Percentiles rank a stretch among this genome's conserved stretches.
Conservation (phyloP, 1,140 invertebrate species). For the Zaprionus inermis region DNA sequence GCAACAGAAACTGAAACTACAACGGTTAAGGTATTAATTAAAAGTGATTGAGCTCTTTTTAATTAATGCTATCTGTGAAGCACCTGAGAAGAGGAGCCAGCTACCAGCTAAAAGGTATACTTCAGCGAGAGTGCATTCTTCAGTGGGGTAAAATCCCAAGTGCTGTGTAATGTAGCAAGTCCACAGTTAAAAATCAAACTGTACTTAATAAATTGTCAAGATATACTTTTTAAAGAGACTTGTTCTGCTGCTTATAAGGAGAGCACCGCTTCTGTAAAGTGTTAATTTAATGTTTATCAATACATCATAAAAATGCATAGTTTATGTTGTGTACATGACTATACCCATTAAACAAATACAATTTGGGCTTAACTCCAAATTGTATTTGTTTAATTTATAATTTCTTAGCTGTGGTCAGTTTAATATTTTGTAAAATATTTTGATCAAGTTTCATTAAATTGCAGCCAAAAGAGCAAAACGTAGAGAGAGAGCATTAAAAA, state of each 20-base stretch:
- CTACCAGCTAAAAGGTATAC: background rate
- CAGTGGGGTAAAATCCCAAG: background rate
- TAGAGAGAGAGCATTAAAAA: background rate
- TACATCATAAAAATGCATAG: background rate
- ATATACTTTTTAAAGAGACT: background rate
- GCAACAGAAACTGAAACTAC: background rate
- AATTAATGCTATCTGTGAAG: constrained; percentile 47
- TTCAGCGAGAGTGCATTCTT: background rate
- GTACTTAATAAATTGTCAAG: background rate
- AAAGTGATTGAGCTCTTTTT: constrained; percentile 31
- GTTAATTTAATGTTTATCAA: no score
- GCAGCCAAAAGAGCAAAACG: background rate
- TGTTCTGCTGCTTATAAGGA: background rate
- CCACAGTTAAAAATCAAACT: background rate
- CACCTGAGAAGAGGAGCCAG: background rate
- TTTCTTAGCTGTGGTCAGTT: background rate
- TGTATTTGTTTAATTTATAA: background rate
- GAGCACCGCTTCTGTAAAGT: background rate
- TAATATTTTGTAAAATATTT: background rate
- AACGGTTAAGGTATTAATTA: constrained; percentile 31
- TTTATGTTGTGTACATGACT: background rate
- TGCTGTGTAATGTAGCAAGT: background rate
- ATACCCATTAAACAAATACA: no score
- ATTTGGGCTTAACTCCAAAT: no score
- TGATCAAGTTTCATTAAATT: background rate